A percentile compares a stretch with the other conserved stretches of the same genome.
phyloP scores from a whole-genome alignment of 2,113 vertebrate genomes.

The Tyrannus savana region DNA sequence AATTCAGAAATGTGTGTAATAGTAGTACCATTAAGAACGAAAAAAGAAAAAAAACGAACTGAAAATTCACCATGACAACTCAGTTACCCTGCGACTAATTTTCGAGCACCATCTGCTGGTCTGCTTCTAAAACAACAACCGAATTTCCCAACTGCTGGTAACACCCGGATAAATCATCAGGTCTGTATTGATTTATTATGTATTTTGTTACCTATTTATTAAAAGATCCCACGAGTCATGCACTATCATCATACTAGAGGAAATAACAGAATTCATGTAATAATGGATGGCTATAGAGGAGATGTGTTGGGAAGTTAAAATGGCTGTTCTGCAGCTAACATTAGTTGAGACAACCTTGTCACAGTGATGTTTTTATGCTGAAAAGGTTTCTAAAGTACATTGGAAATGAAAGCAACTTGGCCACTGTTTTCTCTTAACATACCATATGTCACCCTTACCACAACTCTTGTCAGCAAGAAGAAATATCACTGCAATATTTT shows the following conservation, averaged over 20 bases:
- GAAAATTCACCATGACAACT: not conserved
- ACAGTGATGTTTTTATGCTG: not conserved
- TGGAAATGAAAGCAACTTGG: not conserved
- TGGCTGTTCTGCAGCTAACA: not conserved
- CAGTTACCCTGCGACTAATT: not conserved
- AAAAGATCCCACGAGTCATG: not conserved
- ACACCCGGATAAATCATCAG: not conserved
- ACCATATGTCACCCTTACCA: not conserved
- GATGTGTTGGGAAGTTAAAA: not conserved
- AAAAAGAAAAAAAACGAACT: not conserved
- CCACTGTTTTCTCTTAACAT: not conserved
- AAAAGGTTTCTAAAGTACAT: not conserved
- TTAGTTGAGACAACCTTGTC: not conserved
- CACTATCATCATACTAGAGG: not conserved
- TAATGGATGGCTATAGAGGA: not conserved
- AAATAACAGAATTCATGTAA: not conserved
- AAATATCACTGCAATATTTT: not conserved
- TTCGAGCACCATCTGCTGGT: slow-evolving; percentile 56
- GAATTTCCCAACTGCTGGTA: not conserved
- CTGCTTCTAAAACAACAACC: not conserved
- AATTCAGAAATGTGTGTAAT: not conserved
- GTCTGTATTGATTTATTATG: not conserved
- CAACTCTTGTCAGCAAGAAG: not conserved
- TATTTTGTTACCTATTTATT: not conserved
- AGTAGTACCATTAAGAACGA: not conserved